Base-by-base conservation (phyloP, 2,888 invertebrate species). In the Parnassius mnemosyne region DNA sequence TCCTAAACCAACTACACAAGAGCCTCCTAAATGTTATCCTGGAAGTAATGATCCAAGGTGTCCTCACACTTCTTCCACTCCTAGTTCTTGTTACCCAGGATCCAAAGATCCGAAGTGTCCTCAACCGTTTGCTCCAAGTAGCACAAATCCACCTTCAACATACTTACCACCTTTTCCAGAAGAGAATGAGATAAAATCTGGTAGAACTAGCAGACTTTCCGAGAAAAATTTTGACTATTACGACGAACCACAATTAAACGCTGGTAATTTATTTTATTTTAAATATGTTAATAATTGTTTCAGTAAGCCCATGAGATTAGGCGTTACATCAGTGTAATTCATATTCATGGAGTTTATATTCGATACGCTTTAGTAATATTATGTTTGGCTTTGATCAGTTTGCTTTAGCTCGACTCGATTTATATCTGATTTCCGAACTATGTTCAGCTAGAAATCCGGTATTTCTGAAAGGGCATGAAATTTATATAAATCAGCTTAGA, bases 91-190 rank as follows among this genome's bases (percentile, higher is more conserved):
- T 80, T 84, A 89, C 74, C 79, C 87, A 50, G 79, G 92, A 57
- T 87, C 81, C 50, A 83, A 68, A 68, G 82, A 89, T 68, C 85
- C 89, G 9, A 88, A 79, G 73, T 89, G 85, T 71, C 89, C 83
- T 51, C 83, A 90, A 69, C 86, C 87, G 46, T 83, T 92, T 76
- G 81, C 88, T 65, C 82, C 87, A 41, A 84, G 84, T 65, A 84
- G 89, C 70, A 82, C 87, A 42, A 84, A 86, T 67, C 83, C 92
- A 66, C 85, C 91, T 64, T 81, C 87, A 1, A 89, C 89, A 10
- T 92, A 92, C 67, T 77, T 92, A 44, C 91, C 92, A 9, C 92
- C 92, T 11, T 86, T 88, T 70, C 85, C 88, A 0, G 76, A 76
- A 60, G 87, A 84, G 66, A 89, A 90, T 70, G 88, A 89, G 78